phyloP scores from a whole-genome alignment of 2,797 vertebrate genomes.

The Lagorchestes hirsutus region DNA sequence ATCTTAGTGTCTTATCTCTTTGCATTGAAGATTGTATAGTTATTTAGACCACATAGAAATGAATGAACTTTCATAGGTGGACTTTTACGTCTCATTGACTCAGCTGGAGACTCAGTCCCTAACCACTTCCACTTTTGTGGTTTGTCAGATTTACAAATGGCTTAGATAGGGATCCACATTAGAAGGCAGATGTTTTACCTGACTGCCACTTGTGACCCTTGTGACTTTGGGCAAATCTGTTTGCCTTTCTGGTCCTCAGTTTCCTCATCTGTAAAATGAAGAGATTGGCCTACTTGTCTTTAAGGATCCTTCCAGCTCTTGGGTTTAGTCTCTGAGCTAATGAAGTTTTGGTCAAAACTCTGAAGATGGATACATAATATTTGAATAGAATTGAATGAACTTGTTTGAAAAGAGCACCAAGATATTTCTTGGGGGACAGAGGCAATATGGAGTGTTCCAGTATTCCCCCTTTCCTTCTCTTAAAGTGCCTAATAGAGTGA shows the following conservation, averaged over 20 bases:
- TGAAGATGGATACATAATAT: neutral
- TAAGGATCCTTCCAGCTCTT: neutral
- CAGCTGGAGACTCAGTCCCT: neutral
- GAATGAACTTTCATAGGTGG: neutral
- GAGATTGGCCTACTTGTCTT: neutral
- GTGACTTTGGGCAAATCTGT: neutral
- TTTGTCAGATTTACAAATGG: neutral
- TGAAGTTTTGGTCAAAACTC: neutral
- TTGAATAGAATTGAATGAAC: neutral
- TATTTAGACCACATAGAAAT: neutral
- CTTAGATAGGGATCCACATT: neutral
- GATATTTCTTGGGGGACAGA: neutral
- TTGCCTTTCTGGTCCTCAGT: neutral
- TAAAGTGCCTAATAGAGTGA: neutral
- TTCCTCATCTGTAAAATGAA: neutral
- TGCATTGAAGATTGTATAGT: neutral
- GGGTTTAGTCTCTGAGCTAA: neutral
- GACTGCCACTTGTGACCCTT: neutral
- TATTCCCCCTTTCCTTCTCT: neutral
- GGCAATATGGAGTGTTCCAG: neutral
- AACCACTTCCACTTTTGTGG: constrained; percentile 4
- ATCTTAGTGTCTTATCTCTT: rapidly evolving
- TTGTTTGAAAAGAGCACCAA: neutral
- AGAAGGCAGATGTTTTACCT: neutral
- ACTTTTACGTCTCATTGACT: neutral